Base-by-base conservation (phyloP, 2,888 invertebrate genomes). In the Serrognathus titanus region DNA sequence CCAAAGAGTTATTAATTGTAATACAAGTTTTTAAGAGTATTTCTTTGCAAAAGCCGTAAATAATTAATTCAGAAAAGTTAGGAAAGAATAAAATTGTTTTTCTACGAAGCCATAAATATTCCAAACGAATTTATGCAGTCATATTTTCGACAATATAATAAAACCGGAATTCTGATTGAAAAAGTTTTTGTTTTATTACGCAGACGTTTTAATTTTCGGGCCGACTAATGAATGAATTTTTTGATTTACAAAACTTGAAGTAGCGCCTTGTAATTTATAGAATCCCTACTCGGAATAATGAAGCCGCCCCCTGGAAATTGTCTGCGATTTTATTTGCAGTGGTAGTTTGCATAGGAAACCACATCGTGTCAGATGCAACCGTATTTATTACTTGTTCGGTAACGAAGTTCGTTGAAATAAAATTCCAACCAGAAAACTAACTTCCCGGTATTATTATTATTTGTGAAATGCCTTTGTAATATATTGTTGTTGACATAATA, bases 271-370 rank as follows among this genome's bases (percentile, higher is more conserved):
- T 43, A 43, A 43, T 16, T 43, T 43, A 16, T 20, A 20, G 43
- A 13, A 20, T 11, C 10, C 43, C 13, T 20, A 51, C 56, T 46
- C 50, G 58, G 63, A 66, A 63, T 65, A 66, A 66, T 65, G 62
- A 66, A 66, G 65, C 66, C 58, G 66, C 63, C 60, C 52, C 62
- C 63, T 63, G 59, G 55, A 63, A 66, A 66, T 63, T 64, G 64
- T 66, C 65, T 62, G 55, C 60, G 60, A 65, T 65, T 61, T 61
- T 64, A 61, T 66, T 65, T 61, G 65, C 52, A 60, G 60, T 52
- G 66, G 64, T 65, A 63, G 63, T 66, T 62, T 59, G 60, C 63
- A 63, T 61, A 54, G 63, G 37, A 62, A 62, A 60, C 62, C 63
- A 48, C 61, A 62, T 55, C 24, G 61, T 66, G 66, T 65, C 66